These are phyloP conservation scores for Eupithecia abbreviata DNA, from an alignment of 2,888 invertebrate genomes.

Conservation along the genomic window DNA sequence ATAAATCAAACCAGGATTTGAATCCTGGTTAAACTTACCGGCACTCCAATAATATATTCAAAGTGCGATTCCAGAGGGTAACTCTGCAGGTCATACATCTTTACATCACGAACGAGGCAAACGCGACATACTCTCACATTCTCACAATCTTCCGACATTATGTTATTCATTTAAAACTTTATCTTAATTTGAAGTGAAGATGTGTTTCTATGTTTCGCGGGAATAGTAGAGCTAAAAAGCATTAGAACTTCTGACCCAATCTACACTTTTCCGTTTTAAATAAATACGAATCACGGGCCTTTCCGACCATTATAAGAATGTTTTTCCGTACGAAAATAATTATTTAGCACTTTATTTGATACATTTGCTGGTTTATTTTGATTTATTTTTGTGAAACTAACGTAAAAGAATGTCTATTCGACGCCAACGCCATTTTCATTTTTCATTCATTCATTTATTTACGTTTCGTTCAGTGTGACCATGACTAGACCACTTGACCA, in stretches of 20 bases:
- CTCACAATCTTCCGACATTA: conserved; percentile 39
- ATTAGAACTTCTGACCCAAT: conserved; percentile 66
- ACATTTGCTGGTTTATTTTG: background rate
- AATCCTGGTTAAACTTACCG: conserved; percentile 57
- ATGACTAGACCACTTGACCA: no score
- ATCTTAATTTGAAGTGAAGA: background rate
- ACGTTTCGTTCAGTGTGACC: conserved; percentile 10
- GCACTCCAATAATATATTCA: conserved; percentile 61
- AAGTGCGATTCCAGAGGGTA: conserved; percentile 65
- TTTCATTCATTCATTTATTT: background rate
- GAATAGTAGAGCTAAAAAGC: conserved; percentile 71
- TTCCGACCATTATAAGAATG: background rate
- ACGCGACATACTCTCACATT: conserved; percentile 69
- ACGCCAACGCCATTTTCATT: conserved; percentile 22
- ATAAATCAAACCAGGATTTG: background rate
- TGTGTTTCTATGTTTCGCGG: conserved; percentile 57
- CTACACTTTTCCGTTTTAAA: background rate
- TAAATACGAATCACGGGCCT: background rate
- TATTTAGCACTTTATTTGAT: background rate
- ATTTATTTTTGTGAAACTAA: background rate
- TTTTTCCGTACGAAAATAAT: background rate
- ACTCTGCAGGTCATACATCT: conserved; percentile 60
- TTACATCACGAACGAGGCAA: conserved; percentile 67
- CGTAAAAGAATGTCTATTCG: conserved; percentile 27
- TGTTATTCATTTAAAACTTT: conserved; percentile 52